Evolutionary conservation across 35 echinoderm and acorn worm species (phyloP).

Genomic region (Heliocidaris erythrogramma): DNA sequence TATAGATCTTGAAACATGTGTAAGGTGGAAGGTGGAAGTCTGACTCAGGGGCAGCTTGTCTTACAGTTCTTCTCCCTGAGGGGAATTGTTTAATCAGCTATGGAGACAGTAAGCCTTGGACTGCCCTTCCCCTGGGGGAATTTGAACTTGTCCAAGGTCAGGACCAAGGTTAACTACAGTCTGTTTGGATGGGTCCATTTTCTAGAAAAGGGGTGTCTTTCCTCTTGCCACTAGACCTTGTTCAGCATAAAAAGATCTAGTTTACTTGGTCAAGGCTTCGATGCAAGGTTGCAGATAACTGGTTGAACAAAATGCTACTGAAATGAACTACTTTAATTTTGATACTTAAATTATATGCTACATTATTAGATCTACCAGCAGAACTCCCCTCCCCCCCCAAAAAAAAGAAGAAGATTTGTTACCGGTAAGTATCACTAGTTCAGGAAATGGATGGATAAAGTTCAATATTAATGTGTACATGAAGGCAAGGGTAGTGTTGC

Average conservation of each 20-base stretch:
- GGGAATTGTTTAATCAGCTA: constrained; percentile 10
- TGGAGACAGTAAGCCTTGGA: neutral
- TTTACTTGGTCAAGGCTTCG: neutral
- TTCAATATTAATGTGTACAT: neutral
- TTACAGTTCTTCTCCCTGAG: neutral
- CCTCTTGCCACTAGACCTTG: neutral
- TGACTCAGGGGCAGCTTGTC: neutral
- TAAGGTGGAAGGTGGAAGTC: neutral
- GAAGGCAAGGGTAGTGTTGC: neutral
- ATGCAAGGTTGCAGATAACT: neutral
- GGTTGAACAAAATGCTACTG: neutral
- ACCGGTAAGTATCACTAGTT: neutral
- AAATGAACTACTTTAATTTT: neutral
- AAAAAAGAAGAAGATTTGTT: neutral
- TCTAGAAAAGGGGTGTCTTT: neutral
- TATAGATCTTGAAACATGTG: neutral
- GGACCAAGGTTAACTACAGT: neutral
- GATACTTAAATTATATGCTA: neutral
- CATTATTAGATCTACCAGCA: neutral
- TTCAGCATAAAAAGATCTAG: too few species aligned
- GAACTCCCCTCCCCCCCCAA: neutral
- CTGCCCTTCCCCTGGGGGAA: constrained; percentile 5
- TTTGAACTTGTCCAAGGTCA: constrained; percentile 1
- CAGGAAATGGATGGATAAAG: neutral
- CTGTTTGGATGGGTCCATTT: neutral